Percentiles rank a stretch among this genome's conserved stretches.
These are phyloP conservation scores for Antheraea mylitta DNA, from an alignment of 1,140 invertebrate species.

Conservation along the genomic window DNA sequence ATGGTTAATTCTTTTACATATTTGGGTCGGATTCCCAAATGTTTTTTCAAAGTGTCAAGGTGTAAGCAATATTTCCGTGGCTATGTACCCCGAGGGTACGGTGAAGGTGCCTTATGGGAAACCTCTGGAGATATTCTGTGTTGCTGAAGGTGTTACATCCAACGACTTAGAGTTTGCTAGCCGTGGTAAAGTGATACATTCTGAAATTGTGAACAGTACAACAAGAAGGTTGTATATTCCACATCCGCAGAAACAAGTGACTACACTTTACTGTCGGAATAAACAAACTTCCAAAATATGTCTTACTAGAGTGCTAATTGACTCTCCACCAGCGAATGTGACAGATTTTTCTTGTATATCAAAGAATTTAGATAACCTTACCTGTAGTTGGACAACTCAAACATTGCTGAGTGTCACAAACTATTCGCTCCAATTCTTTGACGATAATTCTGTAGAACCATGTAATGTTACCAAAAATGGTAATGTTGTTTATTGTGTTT, in stretches of 20 bases:
- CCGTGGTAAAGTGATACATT: constrained; percentile 29
- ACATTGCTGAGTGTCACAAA: constrained; percentile 79
- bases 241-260: constrained; percentile 43
- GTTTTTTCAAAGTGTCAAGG: constrained; percentile 53
- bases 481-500: constrained; percentile 53
- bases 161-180: constrained; percentile 48
- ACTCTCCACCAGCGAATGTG: constrained; percentile 75
- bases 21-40: constrained; percentile 57
- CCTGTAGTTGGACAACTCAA: constrained; percentile 81
- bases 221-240: constrained; percentile 52
- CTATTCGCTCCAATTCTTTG: constrained; percentile 78
- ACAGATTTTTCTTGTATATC: constrained; percentile 83
- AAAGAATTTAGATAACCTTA: constrained; percentile 83
- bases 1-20: constrained; percentile 57
- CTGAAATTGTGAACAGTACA: constrained; percentile 52
- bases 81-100: constrained; percentile 45
- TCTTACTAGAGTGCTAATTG: constrained; percentile 53
- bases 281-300: constrained; percentile 49
- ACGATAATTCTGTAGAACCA: constrained; percentile 43
- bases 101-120: constrained; percentile 48
- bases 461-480: constrained; percentile 40
- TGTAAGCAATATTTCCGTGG: constrained; percentile 45
- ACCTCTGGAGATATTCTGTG: constrained; percentile 61
- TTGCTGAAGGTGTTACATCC: constrained; percentile 47
- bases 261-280: constrained; percentile 53